Percentiles rank a stretch among this genome's conserved stretches.
Evolutionary conservation across 2,113 vertebrate species (phyloP).

Genomic region (Neogobius melanostomus): DNA sequence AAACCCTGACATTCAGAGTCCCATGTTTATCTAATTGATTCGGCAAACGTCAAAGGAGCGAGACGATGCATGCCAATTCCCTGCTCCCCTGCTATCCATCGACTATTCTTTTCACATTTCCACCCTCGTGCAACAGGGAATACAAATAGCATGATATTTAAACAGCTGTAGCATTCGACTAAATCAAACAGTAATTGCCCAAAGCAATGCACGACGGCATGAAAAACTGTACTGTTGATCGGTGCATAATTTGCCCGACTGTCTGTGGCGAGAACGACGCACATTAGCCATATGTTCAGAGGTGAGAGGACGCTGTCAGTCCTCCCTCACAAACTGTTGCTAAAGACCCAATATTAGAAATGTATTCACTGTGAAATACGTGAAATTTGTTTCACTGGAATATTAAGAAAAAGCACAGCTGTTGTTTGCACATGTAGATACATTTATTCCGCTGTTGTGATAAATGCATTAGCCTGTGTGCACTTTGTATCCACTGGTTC

Average conservation of each 20-base stretch:
- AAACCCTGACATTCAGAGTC: slow-evolving; percentile 75
- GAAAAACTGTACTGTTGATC: slow-evolving; percentile 54
- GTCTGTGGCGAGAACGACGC: slow-evolving; percentile 27
- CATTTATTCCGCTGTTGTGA: neutral
- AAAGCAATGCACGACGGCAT: slow-evolving; percentile 50
- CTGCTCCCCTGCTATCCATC: slow-evolving; percentile 23
- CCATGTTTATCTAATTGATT: slow-evolving; percentile 78
- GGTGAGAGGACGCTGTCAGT: slow-evolving; percentile 37
- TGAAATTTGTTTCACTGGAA: neutral
- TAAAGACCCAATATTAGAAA: slow-evolving; percentile 24
- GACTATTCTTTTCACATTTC: slow-evolving; percentile 35
- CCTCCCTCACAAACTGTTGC: slow-evolving; percentile 32
- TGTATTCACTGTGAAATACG: slow-evolving; percentile 24
- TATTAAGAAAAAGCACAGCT: neutral
- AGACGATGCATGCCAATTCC: slow-evolving; percentile 45
- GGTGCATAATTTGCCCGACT: slow-evolving; percentile 45
- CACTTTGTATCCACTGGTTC: too few species aligned
- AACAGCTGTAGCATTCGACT: slow-evolving; percentile 74
- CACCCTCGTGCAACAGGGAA: slow-evolving; percentile 48
- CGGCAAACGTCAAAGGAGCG: slow-evolving; percentile 61
- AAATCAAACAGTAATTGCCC: slow-evolving; percentile 64
- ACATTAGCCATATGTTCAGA: slow-evolving; percentile 32
- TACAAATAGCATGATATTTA: slow-evolving; percentile 80
- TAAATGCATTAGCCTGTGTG: neutral
- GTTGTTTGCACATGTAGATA: neutral